A percentile compares a stretch with the other conserved stretches of the same genome.
Evolutionary conservation across 1,140 invertebrate genomes (phyloP).

Genomic region (Rhopalosiphum maidis): DNA sequence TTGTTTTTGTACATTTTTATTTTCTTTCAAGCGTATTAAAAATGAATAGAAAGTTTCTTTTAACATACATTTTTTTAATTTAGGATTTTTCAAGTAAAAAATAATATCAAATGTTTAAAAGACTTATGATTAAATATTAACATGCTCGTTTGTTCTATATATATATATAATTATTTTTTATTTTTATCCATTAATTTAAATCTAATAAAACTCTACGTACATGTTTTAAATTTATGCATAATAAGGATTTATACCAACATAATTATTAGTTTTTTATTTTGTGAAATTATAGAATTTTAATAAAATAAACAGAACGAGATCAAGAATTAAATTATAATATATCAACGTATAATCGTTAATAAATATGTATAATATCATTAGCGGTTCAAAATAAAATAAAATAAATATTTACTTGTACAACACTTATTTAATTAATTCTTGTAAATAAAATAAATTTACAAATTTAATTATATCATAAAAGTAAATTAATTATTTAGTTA

Average conservation of each 20-base stretch:
- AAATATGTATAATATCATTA: neutral
- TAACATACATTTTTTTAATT: neutral
- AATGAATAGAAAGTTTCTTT: neutral
- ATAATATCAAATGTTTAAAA: neutral
- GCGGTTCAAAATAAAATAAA: neutral
- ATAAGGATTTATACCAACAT: neutral
- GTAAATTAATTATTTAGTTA: slow-evolving; percentile 5
- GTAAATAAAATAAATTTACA: neutral
- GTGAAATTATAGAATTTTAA: neutral
- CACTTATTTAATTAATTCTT: neutral
- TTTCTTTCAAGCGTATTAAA: neutral
- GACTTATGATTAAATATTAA: neutral
- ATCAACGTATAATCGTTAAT: neutral
- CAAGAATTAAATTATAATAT: neutral
- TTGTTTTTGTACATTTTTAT: neutral
- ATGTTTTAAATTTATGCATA: neutral
- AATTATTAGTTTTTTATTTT: neutral
- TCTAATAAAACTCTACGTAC: too few relatives aligned
- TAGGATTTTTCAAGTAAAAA: neutral
- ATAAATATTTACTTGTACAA: neutral
- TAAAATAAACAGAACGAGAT: neutral
- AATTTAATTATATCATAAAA: neutral
- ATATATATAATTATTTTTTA: too few relatives aligned
- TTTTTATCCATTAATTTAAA: neutral
- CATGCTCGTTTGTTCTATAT: neutral